Base-by-base conservation (phyloP, 2,113 vertebrate species). In the Cinclus mexicanus region DNA sequence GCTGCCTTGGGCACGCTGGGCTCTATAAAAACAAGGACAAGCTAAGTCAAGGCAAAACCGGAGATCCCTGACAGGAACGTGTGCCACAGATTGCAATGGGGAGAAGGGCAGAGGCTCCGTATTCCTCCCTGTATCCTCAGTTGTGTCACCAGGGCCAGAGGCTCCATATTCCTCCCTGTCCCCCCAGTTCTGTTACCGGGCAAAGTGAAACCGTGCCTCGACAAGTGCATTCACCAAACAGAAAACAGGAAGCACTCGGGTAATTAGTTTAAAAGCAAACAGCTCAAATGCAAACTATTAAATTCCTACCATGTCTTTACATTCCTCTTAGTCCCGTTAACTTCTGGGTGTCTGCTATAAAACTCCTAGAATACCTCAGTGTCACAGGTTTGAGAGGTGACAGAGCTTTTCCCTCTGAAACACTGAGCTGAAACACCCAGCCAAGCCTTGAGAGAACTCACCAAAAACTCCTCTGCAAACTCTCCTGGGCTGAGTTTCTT, bases 391-490 rank as follows among this genome's bases (percentile, higher is more conserved):
- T 7, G 76, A 59, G 57, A 28, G 18, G 46, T 0, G 35, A 44
- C 42, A 0, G 29, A 63, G 46, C 5, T 0, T 37, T 35, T 85
- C 63, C 77, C 65, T 24, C 50, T 8, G 18, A 50, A 77, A 63
- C 1, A 37, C 35, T 37, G 33, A 76, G 37, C 42, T 7, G 50
- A 56, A n/a, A 35, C 59, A 0, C 70, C 5, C 44, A 90, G 65
- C 61, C 2, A 8, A 21, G 33, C 53, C 69, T 49, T 3, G 15
- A 11, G 47, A 0, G 1, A 57, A 97, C 98, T 98, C 88, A 98
- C 98, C 98, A 97, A 84, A 95, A 98, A 98, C 85, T 98, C 98
- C 7, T 52, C 97, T 19, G 77, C 74, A 44, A 98, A 97, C 57
- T 97, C 96, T 5, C 95, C 96, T 24, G 12, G 83, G 90, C 63